phyloP scores from a whole-genome alignment of 2,888 invertebrate species.

The Apeira syringaria region DNA sequence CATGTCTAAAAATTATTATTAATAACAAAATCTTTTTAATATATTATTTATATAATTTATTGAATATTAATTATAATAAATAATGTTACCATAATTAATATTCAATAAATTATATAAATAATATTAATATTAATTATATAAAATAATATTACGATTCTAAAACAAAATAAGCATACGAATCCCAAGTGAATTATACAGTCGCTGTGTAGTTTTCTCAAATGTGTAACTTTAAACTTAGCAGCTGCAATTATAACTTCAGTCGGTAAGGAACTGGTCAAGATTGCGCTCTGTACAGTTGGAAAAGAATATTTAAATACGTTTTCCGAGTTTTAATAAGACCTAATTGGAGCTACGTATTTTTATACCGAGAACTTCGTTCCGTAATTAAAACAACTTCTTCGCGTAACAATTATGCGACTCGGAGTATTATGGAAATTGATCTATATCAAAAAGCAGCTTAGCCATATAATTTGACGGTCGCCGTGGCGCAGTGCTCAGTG shows the following conservation, averaged over 20 bases:
- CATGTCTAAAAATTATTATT: too few relatives aligned
- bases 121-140: too few relatives aligned
- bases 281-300: slow-evolving; percentile 27
- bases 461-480: too few relatives aligned
- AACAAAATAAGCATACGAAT: too few relatives aligned
- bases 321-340: slow-evolving; percentile 9
- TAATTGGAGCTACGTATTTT: slow-evolving; percentile 7
- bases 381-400: not conserved
- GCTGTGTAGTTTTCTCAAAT: slow-evolving; percentile 33
- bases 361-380: not conserved
- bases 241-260: slow-evolving; percentile 41
- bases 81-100: too few relatives aligned
- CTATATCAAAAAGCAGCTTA: too few relatives aligned
- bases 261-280: slow-evolving; percentile 38
- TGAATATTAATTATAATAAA: too few relatives aligned
- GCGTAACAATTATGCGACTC: slow-evolving; percentile 9
- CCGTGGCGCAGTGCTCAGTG: too few relatives aligned
- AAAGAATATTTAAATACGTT: slow-evolving; percentile 9
- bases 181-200: not conserved
- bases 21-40: too few relatives aligned
- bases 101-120: too few relatives aligned
- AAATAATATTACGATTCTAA: too few relatives aligned
- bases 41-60: too few relatives aligned
- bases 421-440: slow-evolving; percentile 3
- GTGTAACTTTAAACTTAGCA: slow-evolving; percentile 16